Percentiles rank a stretch among this genome's conserved stretches.
phyloP scores from a whole-genome alignment of 2,113 vertebrate genomes.

The Callionymus lyra region DNA sequence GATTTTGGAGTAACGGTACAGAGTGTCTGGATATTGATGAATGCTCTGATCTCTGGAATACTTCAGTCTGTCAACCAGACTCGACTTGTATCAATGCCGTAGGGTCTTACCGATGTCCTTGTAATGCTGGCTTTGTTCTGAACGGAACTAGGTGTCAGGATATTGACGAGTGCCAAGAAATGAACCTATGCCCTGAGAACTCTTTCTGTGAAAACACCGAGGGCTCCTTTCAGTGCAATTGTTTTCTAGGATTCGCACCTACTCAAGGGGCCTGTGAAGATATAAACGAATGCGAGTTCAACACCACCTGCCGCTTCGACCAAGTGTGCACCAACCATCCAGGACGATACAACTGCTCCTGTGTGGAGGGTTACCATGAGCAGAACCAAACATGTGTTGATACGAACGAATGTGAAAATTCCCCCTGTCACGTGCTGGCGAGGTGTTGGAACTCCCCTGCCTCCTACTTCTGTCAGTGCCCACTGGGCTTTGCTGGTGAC shows the following conservation, averaged over 20 bases:
- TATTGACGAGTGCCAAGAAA: constrained; percentile 56
- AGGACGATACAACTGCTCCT: constrained; percentile 59
- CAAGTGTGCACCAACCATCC: constrained; percentile 66
- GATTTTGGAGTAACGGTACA: constrained; percentile 62
- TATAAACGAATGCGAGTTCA: constrained; percentile 60
- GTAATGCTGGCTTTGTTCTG: constrained; percentile 54
- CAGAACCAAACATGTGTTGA: constrained; percentile 54
- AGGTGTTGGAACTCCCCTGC: constrained; percentile 65
- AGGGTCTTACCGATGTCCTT: constrained; percentile 65
- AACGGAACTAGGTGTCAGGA: constrained; percentile 57
- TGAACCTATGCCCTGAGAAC: constrained; percentile 46
- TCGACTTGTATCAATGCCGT: constrained; percentile 58
- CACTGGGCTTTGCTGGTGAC: constrained; percentile 57
- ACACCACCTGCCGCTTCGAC: constrained; percentile 54
- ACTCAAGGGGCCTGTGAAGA: constrained; percentile 45
- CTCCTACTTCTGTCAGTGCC: constrained; percentile 68
- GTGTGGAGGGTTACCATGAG: constrained; percentile 54
- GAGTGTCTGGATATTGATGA: constrained; percentile 68
- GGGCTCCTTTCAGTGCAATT: constrained; percentile 64
- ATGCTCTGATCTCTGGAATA: constrained; percentile 44
- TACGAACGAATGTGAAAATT: constrained; percentile 59
- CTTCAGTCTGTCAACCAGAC: constrained; percentile 49
- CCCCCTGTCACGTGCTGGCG: constrained; percentile 54
- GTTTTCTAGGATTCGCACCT: constrained; percentile 43
- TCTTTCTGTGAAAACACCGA: constrained; percentile 61